A percentile compares a stretch with the other conserved stretches of the same genome.
These are phyloP conservation scores for Picathartes gymnocephalus DNA, from an alignment of 2,113 vertebrate species.

Conservation along the genomic window DNA sequence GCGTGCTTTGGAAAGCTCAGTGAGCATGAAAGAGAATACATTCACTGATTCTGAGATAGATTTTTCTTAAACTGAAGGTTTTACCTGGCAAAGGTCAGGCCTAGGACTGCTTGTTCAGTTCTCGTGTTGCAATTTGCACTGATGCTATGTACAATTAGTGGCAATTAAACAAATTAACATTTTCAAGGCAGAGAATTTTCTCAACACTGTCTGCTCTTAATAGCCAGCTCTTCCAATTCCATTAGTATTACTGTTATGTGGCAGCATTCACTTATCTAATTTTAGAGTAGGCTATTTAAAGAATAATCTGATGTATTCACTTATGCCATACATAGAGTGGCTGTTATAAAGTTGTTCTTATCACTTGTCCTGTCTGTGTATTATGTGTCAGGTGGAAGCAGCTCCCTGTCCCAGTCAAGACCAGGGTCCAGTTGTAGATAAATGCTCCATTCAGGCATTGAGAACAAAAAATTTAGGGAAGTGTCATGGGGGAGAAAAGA, in stretches of 20 bases:
- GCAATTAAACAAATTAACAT: conserved; percentile 32
- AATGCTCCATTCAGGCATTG: neutral
- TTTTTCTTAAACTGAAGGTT: neutral
- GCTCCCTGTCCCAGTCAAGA: neutral
- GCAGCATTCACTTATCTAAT: neutral
- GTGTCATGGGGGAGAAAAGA: neutral
- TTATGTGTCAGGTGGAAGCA: neutral
- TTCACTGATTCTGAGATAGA: neutral
- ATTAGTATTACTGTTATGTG: neutral
- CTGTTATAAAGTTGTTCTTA: neutral
- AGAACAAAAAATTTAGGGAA: neutral
- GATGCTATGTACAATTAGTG: neutral
- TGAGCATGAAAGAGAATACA: neutral
- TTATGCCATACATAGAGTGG: neutral
- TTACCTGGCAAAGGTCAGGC: neutral
- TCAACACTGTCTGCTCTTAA: neutral
- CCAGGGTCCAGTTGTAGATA: neutral
- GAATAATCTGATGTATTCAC: neutral
- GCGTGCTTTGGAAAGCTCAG: neutral
- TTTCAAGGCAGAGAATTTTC: conserved; percentile 13
- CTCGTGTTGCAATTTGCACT: neutral
- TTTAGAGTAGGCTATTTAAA: conserved; percentile 27
- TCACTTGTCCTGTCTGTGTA: neutral
- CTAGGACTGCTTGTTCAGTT: neutral
- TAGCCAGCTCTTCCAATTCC: neutral